Evolutionary conservation across 2,888 invertebrate species (phyloP), one percentile per base, ranked within the genome.

Genomic region (Cryptus viduatorius): DNA sequence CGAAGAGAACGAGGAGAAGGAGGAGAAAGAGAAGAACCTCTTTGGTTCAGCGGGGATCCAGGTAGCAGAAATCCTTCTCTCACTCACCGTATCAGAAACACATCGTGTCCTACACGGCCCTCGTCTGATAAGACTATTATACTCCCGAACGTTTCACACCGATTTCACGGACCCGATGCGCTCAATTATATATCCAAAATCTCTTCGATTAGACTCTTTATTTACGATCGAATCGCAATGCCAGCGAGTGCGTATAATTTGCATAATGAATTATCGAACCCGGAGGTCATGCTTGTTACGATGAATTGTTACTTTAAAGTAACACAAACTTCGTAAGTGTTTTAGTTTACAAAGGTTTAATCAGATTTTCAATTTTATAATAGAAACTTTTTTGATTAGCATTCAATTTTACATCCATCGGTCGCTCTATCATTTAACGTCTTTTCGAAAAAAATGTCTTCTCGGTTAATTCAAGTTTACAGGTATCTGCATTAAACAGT

Each of bases 101-200:
- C 92, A 93, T 93, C 92, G 92, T 93, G 92, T 93, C 90, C 88
- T 89, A 93, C 93, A 93, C 90, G 92, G 86, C 86, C 87, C 88
- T 89, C 86, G 88, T 85, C 91, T 91, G 93, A 93, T 92, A 93
- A 92, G 90, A 90, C 90, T 90, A 91, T 92, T 92, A 91, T 88
- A 86, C 80, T 79, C 69, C 65, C 88, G 88, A 89, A 88, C 88
- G 88, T 86, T 91, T 91, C 91, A 89, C 91, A 90, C 90, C 89
- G 87, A 86, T 88, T 87, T 87, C 67, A 83, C 80, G 83, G 77
- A 83, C 81, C 72, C 64, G 87, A 87, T 88, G 87, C 88, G 86
- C 86, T 85, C 89, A 87, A 89, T 90, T 89, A 86, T 86, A 84
- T 72, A 83, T 84, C 76, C 73, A 75, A 83, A 80, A 82, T 75